Evolutionary conservation across 2,113 vertebrate species (phyloP), one percentile per base, ranked within the genome.

Genomic region (Apeltes quadracus): DNA sequence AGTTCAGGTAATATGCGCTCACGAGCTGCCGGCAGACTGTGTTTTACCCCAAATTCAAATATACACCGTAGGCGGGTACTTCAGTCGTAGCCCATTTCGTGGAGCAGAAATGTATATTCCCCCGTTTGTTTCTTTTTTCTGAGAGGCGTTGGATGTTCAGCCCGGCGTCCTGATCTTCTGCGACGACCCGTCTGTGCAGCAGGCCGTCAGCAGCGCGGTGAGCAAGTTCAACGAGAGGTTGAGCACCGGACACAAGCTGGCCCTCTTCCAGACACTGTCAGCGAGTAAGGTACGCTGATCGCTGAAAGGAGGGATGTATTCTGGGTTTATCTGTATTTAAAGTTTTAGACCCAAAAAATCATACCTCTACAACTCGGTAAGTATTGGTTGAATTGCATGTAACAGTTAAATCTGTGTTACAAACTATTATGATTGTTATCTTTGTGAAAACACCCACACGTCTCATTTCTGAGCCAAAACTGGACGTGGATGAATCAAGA

Each of bases 261-360:
- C 89, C 18, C 87, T 90, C 53, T 92, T 41, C 61, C 88, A 90
- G 81, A 82, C 84, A 12, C 67, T 68, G 2, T 11, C 62, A 11
- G 90, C 89, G 68, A 83, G 51, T 50, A 92, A 91, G 90, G 91
- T 92, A 72, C 39, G 7, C 23, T 0, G 15, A 44, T 1, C 0
- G 8, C 5, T n/a, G 11, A 20, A 10, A 55, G 0, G 10, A 12
- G 48, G 13, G 41, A 43, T 43, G 4, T 4, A 15, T 43, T 43
- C 14, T 43, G 41, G 14, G 41, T 15, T 14, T 14, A 14, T 11
- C 38, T n/a, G n/a, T n/a, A n/a, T n/a, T n/a, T n/a, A n/a, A n/a
- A n/a, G n/a, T n/a, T n/a, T n/a, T n/a, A n/a, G n/a, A n/a, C n/a
- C n/a, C n/a, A n/a, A n/a, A n/a, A 55, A 53, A 1, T 23, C 48